These are phyloP conservation scores for Menidia menidia DNA, from an alignment of 2,797 vertebrate species.

Conservation along the genomic window DNA sequence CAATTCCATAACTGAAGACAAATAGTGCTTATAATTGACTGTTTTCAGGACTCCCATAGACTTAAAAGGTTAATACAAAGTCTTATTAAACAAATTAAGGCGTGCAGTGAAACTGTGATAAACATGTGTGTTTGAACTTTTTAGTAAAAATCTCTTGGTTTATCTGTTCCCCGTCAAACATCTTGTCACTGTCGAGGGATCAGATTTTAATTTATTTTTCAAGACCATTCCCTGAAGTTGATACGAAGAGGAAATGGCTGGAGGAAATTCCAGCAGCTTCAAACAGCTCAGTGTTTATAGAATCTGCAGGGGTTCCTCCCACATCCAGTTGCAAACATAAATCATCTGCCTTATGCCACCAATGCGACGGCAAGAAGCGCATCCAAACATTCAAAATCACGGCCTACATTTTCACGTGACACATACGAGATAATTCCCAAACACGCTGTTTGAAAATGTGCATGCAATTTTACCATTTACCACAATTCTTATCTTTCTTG, in stretches of 20 bases:
- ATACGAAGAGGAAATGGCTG: slow-evolving; percentile 56
- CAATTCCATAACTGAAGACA: too few species aligned
- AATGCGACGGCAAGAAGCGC: background rate
- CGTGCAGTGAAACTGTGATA: background rate
- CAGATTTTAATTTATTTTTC: slow-evolving; percentile 21
- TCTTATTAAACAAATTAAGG: background rate
- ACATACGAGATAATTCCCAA: background rate
- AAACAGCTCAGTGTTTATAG: slow-evolving; percentile 48
- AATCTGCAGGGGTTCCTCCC: slow-evolving; percentile 22
- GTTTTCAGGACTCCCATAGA: too few species aligned
- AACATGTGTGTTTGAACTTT: background rate
- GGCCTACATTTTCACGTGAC: background rate
- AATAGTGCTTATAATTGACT: too few species aligned
- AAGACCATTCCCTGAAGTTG: slow-evolving; percentile 19
- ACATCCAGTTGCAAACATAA: slow-evolving; percentile 16
- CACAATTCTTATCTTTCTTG: background rate
- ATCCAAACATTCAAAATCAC: background rate
- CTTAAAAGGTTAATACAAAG: too few species aligned
- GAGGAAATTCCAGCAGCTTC: slow-evolving; percentile 72
- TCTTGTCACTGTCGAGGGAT: background rate
- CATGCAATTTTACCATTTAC: background rate
- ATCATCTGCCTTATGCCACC: background rate
- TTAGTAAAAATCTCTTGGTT: slow-evolving; percentile 1
- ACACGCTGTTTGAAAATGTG: background rate
- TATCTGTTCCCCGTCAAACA: slow-evolving; percentile 12